Evolutionary conservation across 1,140 invertebrate species (phyloP), one percentile per base, ranked within the genome.

Genomic region (Melanaphis sacchari): DNA sequence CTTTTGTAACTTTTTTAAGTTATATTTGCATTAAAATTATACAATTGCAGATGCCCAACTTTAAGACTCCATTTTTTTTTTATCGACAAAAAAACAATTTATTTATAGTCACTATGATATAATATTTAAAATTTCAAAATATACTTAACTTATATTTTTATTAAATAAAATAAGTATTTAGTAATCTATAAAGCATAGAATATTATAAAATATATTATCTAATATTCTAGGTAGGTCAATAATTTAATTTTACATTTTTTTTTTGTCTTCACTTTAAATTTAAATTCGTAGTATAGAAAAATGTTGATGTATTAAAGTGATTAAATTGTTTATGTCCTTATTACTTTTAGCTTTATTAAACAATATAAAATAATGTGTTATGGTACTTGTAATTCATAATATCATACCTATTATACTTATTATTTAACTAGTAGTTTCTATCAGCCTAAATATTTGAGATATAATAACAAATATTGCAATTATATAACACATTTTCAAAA

Each of bases 401-500:
- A 0, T 31, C 15, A n/a, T 66, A n/a, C 8, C 11, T 7, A 54
- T 49, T 54, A 66, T 5, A n/a, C 3, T 15, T 76, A 76, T 66
- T n/a, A 18, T n/a, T 0, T 76, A 66, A 66, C 2, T 76, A 5
- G 31, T n/a, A 76, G 4, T n/a, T 4, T 9, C 31, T 18, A 76
- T n/a, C 0, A 76, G 5, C 59, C 36, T 76, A n/a, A 18, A n/a
- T 76, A n/a, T 15, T 76, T 76, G 1, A 18, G 5, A 5, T 66
- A 18, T 66, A 11, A n/a, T 66, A 18, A 11, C n/a, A 0, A n/a
- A n/a, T 31, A 66, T n/a, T n/a, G n/a, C 11, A 66, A 66, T 31
- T 24, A 8, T 0, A n/a, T 66, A 18, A 0, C 0, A n/a, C 0
- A 66, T 66, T n/a, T n/a, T n/a, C 4, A n/a, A 66, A n/a, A n/a